Conservation (phyloP, 1,140 invertebrate genomes). For the Metaphire vulgaris region DNA sequence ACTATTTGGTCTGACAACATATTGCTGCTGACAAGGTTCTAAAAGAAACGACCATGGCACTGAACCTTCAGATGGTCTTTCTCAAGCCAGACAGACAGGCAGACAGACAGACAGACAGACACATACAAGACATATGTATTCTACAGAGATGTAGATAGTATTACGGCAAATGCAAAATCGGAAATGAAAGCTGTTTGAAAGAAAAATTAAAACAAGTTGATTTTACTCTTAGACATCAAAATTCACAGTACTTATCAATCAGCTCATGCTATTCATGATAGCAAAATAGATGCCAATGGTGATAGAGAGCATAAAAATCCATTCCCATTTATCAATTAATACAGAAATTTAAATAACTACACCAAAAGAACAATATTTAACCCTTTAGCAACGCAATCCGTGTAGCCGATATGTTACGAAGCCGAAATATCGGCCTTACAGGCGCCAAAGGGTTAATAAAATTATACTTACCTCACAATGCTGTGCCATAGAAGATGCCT, state of each 20-base stretch:
- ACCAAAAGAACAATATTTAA: not conserved
- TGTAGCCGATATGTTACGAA: too few species aligned
- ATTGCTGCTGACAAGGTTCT: conserved; percentile 80
- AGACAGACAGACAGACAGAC: conserved; percentile 44
- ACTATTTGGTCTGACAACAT: conserved; percentile 69
- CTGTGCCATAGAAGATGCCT: conserved; percentile 67
- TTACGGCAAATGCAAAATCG: not conserved
- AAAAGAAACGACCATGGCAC: conserved; percentile 32
- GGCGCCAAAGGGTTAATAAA: not conserved
- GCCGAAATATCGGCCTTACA: too few species aligned
- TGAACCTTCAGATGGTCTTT: conserved; percentile 62
- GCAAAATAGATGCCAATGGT: too few species aligned
- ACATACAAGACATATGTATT: conserved; percentile 89
- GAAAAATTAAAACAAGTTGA: too few species aligned
- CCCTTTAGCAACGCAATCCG: too few species aligned
- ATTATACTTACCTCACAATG: conserved; percentile 7
- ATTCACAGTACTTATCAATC: too few species aligned
- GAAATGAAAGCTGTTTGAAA: too few species aligned
- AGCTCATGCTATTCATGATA: too few species aligned
- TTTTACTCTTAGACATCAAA: too few species aligned
- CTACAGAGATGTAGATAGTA: conserved; percentile 61
- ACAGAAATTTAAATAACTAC: not conserved
- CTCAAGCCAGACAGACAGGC: conserved; percentile 62
- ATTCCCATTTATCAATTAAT: not conserved
- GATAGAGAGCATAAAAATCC: not conserved